Base-by-base conservation (phyloP, 35 echinoderm and acorn worm species). In the Stichopus chloronotus region DNA sequence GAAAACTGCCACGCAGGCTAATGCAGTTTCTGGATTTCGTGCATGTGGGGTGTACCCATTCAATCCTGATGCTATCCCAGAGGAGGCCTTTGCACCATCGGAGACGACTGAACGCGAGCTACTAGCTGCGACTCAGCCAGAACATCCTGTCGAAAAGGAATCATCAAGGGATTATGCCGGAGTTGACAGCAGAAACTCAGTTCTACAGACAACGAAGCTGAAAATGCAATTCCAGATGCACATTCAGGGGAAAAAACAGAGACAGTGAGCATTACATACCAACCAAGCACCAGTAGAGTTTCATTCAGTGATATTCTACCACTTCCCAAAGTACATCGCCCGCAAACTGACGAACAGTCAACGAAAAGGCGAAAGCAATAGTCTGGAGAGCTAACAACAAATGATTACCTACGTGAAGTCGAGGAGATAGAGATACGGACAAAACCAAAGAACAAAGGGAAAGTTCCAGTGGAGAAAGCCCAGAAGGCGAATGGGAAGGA, bases 31-130 rank as follows among this genome's bases (percentile, higher is more conserved):
- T 78, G 93, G 93, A 16, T 94, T 94, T 20, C 13, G 57, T 9
- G 93, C 85, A 11, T 94, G 93, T 94, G 86, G 86, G 10, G 58
- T 94, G 30, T 80, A 89, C 56, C 93, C 93, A 53, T 94, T 90
- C 57, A 94, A 94, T 90, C 87, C 86, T 23, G 72, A 81, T 25
- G 85, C 69, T 16, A 90, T 94, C 30, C 71, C 86, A 55, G 86
- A 94, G 10, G 93, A 94, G 57, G 93, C 71, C 8, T 94, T 63
- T 56, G 52, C 11, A 21, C 92, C 92, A 84, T 21, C 92, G 6
- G 77, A 60, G 76, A 58, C 58, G 25, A 30, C 76, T 9, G 76
- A 78, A 21, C 6, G 16, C 5, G 74, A 78, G n/a, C 24, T 78
- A 21, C 74, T 8, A 78, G 74, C 6, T 78, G 74, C n/a, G 6